These are phyloP conservation scores for Aphaenogaster ashmeadi DNA, from an alignment of 1,140 invertebrate species.

Conservation along the genomic window DNA sequence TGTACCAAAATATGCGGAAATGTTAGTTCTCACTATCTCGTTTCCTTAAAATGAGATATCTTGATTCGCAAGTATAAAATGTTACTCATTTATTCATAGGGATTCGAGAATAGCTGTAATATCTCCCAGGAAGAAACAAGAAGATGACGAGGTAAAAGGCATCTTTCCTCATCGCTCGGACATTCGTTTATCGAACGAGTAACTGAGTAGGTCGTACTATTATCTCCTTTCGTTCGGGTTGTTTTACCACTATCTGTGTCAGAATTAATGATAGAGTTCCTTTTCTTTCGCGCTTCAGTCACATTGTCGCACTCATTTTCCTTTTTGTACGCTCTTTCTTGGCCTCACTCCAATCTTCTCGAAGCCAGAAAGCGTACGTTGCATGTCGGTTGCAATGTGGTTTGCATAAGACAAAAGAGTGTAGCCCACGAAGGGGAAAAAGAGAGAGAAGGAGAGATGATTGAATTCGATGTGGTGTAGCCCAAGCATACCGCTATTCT, in stretches of 20 bases:
- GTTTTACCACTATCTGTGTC: conserved; percentile 21
- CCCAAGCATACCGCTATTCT: conserved; percentile 17
- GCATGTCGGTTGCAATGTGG: conserved; percentile 35
- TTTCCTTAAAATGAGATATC: conserved; percentile 31
- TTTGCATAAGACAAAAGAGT: conserved; percentile 41
- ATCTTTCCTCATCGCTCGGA: conserved; percentile 17
- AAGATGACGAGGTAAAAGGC: background rate
- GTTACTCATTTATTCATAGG: conserved; percentile 30
- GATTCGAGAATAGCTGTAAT: conserved; percentile 25
- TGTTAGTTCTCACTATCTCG: conserved; percentile 1
- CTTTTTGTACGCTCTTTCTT: conserved; percentile 6
- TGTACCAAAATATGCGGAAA: conserved; percentile 12
- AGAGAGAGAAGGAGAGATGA: conserved; percentile 5
- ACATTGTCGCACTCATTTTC: conserved; percentile 27
- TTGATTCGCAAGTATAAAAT: conserved; percentile 46
- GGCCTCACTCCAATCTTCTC: conserved; percentile 37
- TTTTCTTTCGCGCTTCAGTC: conserved; percentile 17
- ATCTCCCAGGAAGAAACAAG: conserved; percentile 11
- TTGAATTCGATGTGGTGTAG: conserved; percentile 29
- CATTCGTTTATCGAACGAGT: conserved; percentile 20
- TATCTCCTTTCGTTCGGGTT: conserved; percentile 18
- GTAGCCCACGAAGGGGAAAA: background rate
- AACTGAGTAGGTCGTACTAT: conserved; percentile 32
- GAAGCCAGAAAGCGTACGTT: conserved; percentile 20
- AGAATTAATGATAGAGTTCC: conserved; percentile 25